Evolutionary conservation across 2,888 invertebrate genomes (phyloP).

Genomic region (Capitulum mitella): DNA sequence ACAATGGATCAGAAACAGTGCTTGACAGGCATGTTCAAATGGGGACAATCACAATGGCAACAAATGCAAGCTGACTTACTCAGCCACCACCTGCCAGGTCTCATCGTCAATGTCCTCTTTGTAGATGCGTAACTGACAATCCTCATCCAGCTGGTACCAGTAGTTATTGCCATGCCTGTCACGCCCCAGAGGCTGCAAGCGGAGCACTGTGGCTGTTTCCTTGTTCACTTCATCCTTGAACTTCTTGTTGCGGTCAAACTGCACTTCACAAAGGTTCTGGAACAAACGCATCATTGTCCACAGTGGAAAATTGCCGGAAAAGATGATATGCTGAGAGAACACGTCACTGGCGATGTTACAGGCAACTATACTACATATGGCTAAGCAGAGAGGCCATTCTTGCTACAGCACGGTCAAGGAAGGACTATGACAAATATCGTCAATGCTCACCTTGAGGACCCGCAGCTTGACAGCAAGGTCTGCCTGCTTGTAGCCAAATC

Average conservation of each 20-base stretch:
- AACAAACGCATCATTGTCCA: too few species aligned
- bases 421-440: too few species aligned
- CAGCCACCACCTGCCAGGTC: constrained; percentile 86
- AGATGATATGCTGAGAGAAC: too few species aligned
- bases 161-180: constrained; percentile 87
- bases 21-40: too few species aligned
- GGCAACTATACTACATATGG: too few species aligned
- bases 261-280: constrained; percentile 84
- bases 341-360: too few species aligned
- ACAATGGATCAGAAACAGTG: too few species aligned
- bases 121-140: constrained; percentile 83
- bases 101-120: constrained; percentile 95
- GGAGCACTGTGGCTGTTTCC: constrained; percentile 66
- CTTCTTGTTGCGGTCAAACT: constrained; percentile 88
- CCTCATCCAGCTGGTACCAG: constrained; percentile 85
- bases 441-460: constrained; percentile 67
- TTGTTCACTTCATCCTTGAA: constrained; percentile 83
- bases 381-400: too few species aligned
- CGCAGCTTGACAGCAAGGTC: constrained; percentile 79
- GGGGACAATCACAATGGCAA: too few species aligned
- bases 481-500: constrained; percentile 90
- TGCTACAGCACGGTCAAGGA: too few species aligned
- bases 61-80: too few species aligned
- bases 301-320: too few species aligned
- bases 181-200: constrained; percentile 80